Evolutionary conservation across 2,888 invertebrate genomes (phyloP).

Genomic region (Coremacera marginata): DNA sequence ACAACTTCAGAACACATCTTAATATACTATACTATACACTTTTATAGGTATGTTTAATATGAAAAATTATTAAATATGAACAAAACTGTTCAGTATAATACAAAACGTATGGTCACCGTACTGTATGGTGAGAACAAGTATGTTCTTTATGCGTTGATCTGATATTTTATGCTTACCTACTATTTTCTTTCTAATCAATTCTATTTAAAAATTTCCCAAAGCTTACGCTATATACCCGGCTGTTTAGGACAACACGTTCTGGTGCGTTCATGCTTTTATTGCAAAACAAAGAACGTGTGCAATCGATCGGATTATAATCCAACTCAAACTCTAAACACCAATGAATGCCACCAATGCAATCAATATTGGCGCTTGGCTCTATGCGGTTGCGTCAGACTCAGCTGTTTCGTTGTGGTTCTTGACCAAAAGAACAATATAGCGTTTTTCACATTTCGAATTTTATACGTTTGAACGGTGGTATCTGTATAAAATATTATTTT

Average conservation of each 20-base stretch:
- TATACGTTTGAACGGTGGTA: constrained; percentile 1
- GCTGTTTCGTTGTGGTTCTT: constrained; percentile 39
- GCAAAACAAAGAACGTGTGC: constrained; percentile 38
- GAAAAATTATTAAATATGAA: too few relatives aligned
- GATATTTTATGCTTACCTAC: too few relatives aligned
- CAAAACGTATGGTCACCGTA: too few relatives aligned
- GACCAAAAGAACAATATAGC: constrained; percentile 39
- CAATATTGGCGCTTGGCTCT: constrained; percentile 18
- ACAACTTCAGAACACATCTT: too few relatives aligned
- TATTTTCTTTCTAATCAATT: too few relatives aligned
- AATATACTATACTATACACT: too few relatives aligned
- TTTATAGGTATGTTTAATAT: too few relatives aligned
- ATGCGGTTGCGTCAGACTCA: neutral
- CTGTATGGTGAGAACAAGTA: too few relatives aligned
- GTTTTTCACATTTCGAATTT: neutral
- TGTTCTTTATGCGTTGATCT: too few relatives aligned
- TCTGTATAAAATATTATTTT: constrained; percentile 14
- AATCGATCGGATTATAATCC: constrained; percentile 40
- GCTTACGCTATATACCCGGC: too few relatives aligned
- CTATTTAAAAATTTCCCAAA: too few relatives aligned
- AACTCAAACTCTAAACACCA: neutral
- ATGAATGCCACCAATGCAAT: constrained; percentile 32
- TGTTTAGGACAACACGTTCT: neutral
- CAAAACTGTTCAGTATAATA: too few relatives aligned
- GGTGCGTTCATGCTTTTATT: neutral